A percentile compares a stretch with the other conserved stretches of the same genome.
These are phyloP conservation scores for Phocoena phocoena DNA, from an alignment of 2,113 vertebrate genomes.

Conservation along the genomic window DNA sequence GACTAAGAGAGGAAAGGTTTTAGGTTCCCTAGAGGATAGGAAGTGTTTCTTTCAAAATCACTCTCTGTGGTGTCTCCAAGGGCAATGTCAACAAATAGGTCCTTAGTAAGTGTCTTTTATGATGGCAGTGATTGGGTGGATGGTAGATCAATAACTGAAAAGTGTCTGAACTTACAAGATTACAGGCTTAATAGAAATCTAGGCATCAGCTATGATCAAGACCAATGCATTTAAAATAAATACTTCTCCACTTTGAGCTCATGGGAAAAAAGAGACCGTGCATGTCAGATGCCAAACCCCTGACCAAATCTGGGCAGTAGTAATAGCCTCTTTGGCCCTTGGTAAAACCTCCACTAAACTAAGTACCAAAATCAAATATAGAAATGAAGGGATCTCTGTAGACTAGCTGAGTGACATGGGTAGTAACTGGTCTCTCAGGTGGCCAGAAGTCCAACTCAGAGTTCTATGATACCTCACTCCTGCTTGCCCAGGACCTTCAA, in stretches of 20 bases:
- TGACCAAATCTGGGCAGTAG: background rate
- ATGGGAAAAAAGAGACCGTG: background rate
- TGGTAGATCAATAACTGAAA: background rate
- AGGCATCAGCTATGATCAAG: background rate
- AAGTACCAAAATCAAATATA: slow-evolving; percentile 12
- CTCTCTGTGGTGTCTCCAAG: background rate
- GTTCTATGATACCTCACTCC: background rate
- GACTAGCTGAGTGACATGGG: background rate
- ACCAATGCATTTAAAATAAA: background rate
- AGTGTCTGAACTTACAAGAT: background rate
- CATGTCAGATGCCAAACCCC: background rate
- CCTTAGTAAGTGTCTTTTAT: background rate
- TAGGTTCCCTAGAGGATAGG: background rate
- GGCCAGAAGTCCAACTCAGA: background rate
- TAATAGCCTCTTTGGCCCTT: background rate
- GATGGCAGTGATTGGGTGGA: background rate
- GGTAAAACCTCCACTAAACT: slow-evolving; percentile 4
- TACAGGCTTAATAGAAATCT: background rate
- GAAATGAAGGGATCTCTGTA: background rate
- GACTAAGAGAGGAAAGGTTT: background rate
- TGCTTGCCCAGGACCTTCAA: background rate
- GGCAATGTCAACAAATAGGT: background rate
- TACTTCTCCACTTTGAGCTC: background rate
- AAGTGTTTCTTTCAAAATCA: background rate
- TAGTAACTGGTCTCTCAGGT: background rate